Base-by-base conservation (phyloP, 2,888 invertebrate species). In the Dicranocentrus wangi region DNA sequence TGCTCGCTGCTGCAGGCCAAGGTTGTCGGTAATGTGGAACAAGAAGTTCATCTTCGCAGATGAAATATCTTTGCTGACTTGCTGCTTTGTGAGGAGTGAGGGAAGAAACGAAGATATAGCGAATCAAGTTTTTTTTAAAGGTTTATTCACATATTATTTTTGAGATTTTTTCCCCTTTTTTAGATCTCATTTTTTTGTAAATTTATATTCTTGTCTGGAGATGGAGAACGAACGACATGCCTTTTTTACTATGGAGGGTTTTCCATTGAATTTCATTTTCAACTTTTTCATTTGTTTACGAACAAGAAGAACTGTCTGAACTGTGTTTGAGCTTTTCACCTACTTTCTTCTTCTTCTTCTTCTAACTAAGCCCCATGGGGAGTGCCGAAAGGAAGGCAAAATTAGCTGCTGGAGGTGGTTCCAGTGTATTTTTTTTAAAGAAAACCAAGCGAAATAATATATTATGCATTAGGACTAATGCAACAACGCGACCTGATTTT, bases 1-100 rank as follows among this genome's bases (percentile, higher is more conserved):
- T 70, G 78, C 51, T 78, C 17, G 68, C 69, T 77, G 78, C 70
- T 53, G 70, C 61, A 60, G 25, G 53, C 28, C n/a, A 53, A 69
- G 51, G 17, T 42, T 47, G 65, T 27, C 25, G 25, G 3, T 19
- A 73, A 73, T 55, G 55, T 61, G 19, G 27, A 53, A 73, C 43
- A 66, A 43, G 27, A 58, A 60, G 60, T 51, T 76, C 75, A 66
- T 76, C 43, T 76, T 76, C 75, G 68, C 43, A 39, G 39, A 39
- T 39, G 39, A 8, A 13, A 39, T 39, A 5, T 13, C 5, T 39
- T 39, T 5, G 13, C 39, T 39, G 39, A 39, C 39, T 39, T 39
- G 13, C 5, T 39, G 39, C 39, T 39, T 39, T n/a, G n/a, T n/a
- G n/a, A n/a, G n/a, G n/a, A n/a, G n/a, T n/a, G n/a, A n/a, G n/a